Conservation (phyloP, 37 sponge, comb jelly and placozoan genomes). For the Bolinopsis microptera region DNA sequence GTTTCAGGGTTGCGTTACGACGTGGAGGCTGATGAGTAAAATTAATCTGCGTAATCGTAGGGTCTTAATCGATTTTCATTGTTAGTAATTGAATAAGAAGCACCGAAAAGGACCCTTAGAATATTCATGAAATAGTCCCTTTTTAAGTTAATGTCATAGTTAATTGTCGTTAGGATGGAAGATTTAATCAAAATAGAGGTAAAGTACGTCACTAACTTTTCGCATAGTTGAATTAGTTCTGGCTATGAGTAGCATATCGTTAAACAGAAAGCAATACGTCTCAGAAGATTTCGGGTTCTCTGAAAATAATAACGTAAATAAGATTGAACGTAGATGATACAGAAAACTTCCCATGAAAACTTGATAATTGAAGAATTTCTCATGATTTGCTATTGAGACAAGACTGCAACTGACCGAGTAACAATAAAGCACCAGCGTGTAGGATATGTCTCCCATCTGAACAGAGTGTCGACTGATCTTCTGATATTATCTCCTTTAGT, state of each 20-base stretch:
- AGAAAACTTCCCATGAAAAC: too few species aligned
- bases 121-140: too few species aligned
- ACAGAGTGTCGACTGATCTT: constrained; percentile 40
- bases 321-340: neutral
- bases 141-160: too few species aligned
- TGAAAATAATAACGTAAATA: neutral
- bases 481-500: constrained; percentile 48
- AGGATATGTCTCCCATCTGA: constrained; percentile 45
- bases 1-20: too few species aligned
- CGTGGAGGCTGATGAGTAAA: too few species aligned
- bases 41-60: too few species aligned
- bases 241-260: constrained; percentile 38
- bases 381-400: too few species aligned
- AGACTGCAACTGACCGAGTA: constrained; percentile 13
- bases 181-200: too few species aligned
- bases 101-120: too few species aligned
- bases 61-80: too few species aligned
- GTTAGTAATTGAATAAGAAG: too few species aligned
- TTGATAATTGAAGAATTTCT: too few species aligned
- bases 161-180: neutral
- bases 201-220: neutral
- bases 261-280: constrained; percentile 26
- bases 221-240: neutral
- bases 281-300: constrained; percentile 61
- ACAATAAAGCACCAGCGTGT: constrained; percentile 27